Base-by-base conservation (phyloP, 2,113 vertebrate species). In the Poicephalus gulielmi region DNA sequence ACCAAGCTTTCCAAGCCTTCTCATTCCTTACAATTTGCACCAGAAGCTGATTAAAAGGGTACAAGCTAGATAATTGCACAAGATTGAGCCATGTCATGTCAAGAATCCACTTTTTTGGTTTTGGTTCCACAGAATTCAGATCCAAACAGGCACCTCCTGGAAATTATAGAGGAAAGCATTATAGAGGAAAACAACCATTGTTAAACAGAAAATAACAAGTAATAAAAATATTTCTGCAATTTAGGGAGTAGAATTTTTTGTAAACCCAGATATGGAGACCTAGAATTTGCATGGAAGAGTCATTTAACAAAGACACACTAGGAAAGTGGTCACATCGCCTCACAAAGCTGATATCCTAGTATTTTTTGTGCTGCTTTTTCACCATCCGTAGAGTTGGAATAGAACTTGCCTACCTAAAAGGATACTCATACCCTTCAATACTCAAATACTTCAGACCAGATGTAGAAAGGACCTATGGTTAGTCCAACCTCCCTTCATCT, bases 21-120 rank as follows among this genome's bases (percentile, higher is more conserved):
- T 99, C 98, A 70, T 98, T 98, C 85, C 95, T 98, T 79, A 86
- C 93, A 77, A 99, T 97, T 96, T 99, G 98, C 14, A 59, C 63
- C 68, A 98, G 96, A 62, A 99, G 97, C n/a, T 98, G 96, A 44
- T 89, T 92, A 95, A 99, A 99, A 35, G 96, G 98, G 25, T 94
- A 60, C 83, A 98, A 92, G 28, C 78, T 91, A n/a, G 98, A 98
- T 52, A 99, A 96, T 92, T 98, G 98, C 44, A 99, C 98, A 89
- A 99, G 96, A 91, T 98, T 99, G 67, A 99, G 98, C 98, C 98
- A 99, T 1, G 98, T 99, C 27, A 97, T 98, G 70, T 99, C 98
- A 96, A 99, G 97, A 86, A 99, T 99, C 98, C 98, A 99, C 53
- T 98, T 98, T 50, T 97, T 97, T 9, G 98, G 98, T 92, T 99